Evolutionary conservation across 2,113 vertebrate species (phyloP).

Genomic region (Asarcornis scutulata): DNA sequence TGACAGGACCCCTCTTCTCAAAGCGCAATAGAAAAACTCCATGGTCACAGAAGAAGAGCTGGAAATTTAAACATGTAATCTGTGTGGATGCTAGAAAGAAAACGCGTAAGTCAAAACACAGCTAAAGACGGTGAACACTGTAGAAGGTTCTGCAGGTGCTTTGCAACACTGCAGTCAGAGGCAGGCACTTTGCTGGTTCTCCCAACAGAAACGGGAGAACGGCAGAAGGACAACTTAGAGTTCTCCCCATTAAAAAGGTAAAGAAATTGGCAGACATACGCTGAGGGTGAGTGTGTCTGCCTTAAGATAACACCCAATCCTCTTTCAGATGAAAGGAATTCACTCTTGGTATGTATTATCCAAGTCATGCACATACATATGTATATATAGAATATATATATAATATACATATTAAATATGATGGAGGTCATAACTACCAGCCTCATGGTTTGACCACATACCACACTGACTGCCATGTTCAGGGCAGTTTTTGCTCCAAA

Average conservation of each 20-base stretch:
- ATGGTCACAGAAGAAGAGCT: not conserved
- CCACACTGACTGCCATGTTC: not conserved
- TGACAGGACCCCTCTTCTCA: not conserved
- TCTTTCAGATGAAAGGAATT: not conserved
- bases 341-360: not conserved
- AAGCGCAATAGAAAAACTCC: not conserved
- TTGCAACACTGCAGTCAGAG: fast-evolving
- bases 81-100: not conserved
- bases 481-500: not conserved
- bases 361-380: no score
- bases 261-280: fast-evolving
- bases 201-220: not conserved
- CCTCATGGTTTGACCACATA: fast-evolving
- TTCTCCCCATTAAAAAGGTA: not conserved
- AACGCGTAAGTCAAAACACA: fast-evolving
- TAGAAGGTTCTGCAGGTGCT: not conserved
- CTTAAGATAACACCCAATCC: not conserved
- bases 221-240: not conserved
- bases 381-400: no score
- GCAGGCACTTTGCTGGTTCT: not conserved
- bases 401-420: no score
- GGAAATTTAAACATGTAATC: not conserved
- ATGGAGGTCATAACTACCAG: not conserved
- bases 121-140: not conserved
- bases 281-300: not conserved